Evolutionary conservation across 35 echinoderm and acorn worm species (phyloP).

Genomic region (Apostichopus japonicus): DNA sequence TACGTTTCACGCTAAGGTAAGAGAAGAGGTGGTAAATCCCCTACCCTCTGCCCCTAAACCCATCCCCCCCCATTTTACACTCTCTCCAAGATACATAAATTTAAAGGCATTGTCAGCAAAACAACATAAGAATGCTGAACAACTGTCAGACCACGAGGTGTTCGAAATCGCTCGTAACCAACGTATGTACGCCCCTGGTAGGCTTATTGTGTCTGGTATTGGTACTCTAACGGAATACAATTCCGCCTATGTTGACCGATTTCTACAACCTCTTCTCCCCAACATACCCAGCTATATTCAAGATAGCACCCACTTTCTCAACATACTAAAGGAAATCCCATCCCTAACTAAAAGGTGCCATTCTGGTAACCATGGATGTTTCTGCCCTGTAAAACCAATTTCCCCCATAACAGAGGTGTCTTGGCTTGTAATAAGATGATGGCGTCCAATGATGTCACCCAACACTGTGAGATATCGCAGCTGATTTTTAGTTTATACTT

Average conservation of each 20-base stretch:
- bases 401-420: too few relatives aligned
- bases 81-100: not conserved
- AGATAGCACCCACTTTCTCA: not conserved
- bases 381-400: too few relatives aligned
- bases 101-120: not conserved
- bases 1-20: not conserved
- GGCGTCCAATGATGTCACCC: too few relatives aligned
- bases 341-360: too few relatives aligned
- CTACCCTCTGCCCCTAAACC: not conserved
- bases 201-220: conserved; percentile 32
- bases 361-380: too few relatives aligned
- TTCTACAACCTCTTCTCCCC: conserved; percentile 4
- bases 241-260: conserved; percentile 23
- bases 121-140: not conserved
- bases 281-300: not conserved
- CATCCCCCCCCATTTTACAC: not conserved
- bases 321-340: too few relatives aligned
- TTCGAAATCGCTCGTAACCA: not conserved
- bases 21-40: not conserved
- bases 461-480: not conserved
- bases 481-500: not conserved
- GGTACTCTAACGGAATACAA: conserved; percentile 27
- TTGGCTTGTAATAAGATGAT: too few relatives aligned
- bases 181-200: not conserved
- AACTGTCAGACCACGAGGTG: not conserved